These are phyloP conservation scores for Vireo altiloquus DNA, from an alignment of 2,113 vertebrate species.

Conservation along the genomic window DNA sequence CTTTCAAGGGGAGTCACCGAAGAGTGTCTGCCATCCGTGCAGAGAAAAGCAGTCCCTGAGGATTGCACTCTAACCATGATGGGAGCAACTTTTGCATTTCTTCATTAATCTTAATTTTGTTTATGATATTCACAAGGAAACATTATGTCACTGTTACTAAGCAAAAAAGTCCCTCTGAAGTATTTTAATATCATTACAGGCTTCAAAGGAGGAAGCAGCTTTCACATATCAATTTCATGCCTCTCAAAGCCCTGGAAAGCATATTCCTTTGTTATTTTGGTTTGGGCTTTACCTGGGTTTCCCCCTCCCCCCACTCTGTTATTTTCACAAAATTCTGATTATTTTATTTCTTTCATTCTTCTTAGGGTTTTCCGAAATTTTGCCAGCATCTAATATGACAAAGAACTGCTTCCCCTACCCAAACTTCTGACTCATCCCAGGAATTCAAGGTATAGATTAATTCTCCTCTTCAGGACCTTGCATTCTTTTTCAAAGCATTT, in stretches of 20 bases:
- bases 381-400: background rate
- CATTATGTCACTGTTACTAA: background rate
- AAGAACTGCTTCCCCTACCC: accelerated
- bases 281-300: background rate
- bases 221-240: background rate
- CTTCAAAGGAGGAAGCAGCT: background rate
- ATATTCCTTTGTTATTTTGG: background rate
- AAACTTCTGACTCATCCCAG: background rate
- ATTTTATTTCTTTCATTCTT: background rate
- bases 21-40: background rate
- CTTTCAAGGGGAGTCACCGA: background rate
- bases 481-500: background rate
- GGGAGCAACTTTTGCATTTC: background rate
- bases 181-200: background rate
- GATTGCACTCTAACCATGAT: background rate
- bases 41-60: background rate
- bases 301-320: accelerated
- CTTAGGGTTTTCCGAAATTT: background rate
- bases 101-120: background rate
- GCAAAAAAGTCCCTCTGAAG: background rate
- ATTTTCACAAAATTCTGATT: background rate
- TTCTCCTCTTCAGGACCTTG: background rate
- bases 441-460: background rate
- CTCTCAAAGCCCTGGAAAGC: background rate
- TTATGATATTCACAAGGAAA: background rate